Conservation (phyloP, 1,140 invertebrate species). For the Rhynchophorus ferrugineus region DNA sequence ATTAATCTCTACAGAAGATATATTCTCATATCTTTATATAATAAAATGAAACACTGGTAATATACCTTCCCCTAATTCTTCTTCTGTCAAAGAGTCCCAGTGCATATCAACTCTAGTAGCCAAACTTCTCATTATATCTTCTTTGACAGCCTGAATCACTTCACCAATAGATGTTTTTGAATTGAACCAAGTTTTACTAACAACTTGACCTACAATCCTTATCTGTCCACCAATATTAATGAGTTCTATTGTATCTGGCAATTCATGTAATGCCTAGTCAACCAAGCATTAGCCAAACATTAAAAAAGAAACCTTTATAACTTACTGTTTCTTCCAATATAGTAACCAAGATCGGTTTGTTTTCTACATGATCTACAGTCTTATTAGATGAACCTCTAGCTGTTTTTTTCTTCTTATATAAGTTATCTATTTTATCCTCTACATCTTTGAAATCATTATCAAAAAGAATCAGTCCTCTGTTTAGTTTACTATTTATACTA, state of each 20-base stretch:
- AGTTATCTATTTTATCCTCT: constrained; percentile 47
- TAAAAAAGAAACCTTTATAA: too few relatives aligned
- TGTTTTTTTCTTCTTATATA: constrained; percentile 49
- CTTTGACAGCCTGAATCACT: constrained; percentile 57
- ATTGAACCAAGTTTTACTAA: constrained; percentile 63
- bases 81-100: constrained; percentile 76
- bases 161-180: constrained; percentile 60
- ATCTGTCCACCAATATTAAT: constrained; percentile 43
- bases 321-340: constrained; percentile 62
- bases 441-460: constrained; percentile 44
- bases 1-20: constrained; percentile 48
- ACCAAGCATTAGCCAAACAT: too few relatives aligned
- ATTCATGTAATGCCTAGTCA: not conserved
- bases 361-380: constrained; percentile 21
- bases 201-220: constrained; percentile 55
- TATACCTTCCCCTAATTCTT: constrained; percentile 42
- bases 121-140: constrained; percentile 72
- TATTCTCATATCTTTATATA: constrained; percentile 1
- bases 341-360: constrained; percentile 42
- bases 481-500: constrained; percentile 47
- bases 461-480: constrained; percentile 18
- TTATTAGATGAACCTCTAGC: constrained; percentile 30
- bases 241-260: constrained; percentile 8
- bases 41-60: not conserved
- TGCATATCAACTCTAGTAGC: constrained; percentile 73